Percentiles rank a stretch among this genome's conserved stretches.
Evolutionary conservation across 2,888 invertebrate species (phyloP).

Genomic region (Sinelater perroti): DNA sequence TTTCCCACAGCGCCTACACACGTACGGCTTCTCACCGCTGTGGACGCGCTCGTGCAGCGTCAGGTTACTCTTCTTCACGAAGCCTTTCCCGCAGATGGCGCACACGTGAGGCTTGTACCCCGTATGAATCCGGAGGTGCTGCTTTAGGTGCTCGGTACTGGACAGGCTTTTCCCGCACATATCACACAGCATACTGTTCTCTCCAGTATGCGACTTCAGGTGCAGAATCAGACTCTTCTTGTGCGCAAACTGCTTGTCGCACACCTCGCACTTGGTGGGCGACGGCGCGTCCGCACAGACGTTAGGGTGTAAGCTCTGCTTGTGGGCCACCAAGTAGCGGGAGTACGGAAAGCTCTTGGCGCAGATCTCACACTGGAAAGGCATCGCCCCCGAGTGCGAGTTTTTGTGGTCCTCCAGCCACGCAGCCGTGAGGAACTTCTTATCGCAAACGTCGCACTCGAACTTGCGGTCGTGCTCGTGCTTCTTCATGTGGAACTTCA

Average conservation of each 20-base stretch:
- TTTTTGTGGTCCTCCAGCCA: slow-evolving; percentile 45
- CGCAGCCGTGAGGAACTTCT: slow-evolving; percentile 21
- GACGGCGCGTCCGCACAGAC: slow-evolving; percentile 30
- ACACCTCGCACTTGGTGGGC: slow-evolving; percentile 54
- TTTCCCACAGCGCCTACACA: slow-evolving; percentile 67
- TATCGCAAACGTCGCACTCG: slow-evolving; percentile 47
- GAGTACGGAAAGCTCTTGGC: slow-evolving; percentile 45
- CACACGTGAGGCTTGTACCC: slow-evolving; percentile 61
- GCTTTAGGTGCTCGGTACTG: slow-evolving; percentile 61
- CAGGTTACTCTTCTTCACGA: slow-evolving; percentile 67
- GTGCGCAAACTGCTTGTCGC: slow-evolving; percentile 56
- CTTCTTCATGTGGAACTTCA: slow-evolving; percentile 55
- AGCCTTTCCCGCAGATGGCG: slow-evolving; percentile 60
- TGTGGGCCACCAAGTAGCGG: slow-evolving; percentile 62
- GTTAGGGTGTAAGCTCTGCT: slow-evolving; percentile 60
- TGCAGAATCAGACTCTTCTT: slow-evolving; percentile 54
- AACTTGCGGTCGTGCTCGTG: slow-evolving; percentile 23
- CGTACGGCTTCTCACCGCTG: slow-evolving; percentile 68
- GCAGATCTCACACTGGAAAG: slow-evolving; percentile 62
- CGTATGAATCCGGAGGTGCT: slow-evolving; percentile 64
- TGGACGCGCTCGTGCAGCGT: slow-evolving; percentile 68
- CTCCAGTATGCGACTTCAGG: slow-evolving; percentile 59
- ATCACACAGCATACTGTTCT: slow-evolving; percentile 62
- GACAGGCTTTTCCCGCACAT: slow-evolving; percentile 65
- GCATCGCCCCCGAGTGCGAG: slow-evolving; percentile 59